Conservation (phyloP, 2,888 invertebrate species). For the Anthophora plumipes region DNA sequence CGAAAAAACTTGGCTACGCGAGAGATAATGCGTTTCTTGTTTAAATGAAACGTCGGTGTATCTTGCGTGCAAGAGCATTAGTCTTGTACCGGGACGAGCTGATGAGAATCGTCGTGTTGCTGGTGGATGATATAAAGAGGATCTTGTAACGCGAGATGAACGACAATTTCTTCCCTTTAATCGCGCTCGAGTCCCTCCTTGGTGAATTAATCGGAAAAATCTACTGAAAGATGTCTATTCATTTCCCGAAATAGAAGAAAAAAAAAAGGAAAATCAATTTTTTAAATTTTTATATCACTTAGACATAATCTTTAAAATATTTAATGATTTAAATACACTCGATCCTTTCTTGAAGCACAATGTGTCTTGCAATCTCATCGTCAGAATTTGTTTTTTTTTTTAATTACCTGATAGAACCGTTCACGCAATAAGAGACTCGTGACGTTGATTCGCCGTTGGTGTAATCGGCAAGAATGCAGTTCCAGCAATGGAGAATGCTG, state of each 20-base stretch:
- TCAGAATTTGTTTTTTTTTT: neutral
- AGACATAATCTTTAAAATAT: too few relatives aligned
- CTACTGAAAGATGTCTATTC: too few relatives aligned
- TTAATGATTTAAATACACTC: too few relatives aligned
- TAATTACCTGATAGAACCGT: neutral
- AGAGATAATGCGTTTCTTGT: slow-evolving; percentile 48
- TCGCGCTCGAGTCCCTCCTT: too few relatives aligned
- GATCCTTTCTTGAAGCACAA: neutral
- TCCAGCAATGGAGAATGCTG: neutral
- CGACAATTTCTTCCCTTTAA: neutral
- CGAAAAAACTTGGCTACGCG: slow-evolving; percentile 23
- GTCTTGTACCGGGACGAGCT: neutral
- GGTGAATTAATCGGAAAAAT: too few relatives aligned
- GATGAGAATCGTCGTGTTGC: slow-evolving; percentile 15
- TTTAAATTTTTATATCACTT: too few relatives aligned
- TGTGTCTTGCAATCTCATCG: neutral
- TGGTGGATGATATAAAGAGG: neutral
- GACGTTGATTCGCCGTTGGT: slow-evolving; percentile 13
- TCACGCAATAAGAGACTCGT: neutral
- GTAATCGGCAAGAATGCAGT: slow-evolving; percentile 35
- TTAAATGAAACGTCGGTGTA: slow-evolving; percentile 40
- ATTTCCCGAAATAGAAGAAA: too few relatives aligned
- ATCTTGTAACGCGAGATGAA: slow-evolving; percentile 11
- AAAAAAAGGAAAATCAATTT: too few relatives aligned
- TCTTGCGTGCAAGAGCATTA: slow-evolving; percentile 35